Conservation (phyloP, 2,888 invertebrate species). For the Cephus nigrinus region DNA sequence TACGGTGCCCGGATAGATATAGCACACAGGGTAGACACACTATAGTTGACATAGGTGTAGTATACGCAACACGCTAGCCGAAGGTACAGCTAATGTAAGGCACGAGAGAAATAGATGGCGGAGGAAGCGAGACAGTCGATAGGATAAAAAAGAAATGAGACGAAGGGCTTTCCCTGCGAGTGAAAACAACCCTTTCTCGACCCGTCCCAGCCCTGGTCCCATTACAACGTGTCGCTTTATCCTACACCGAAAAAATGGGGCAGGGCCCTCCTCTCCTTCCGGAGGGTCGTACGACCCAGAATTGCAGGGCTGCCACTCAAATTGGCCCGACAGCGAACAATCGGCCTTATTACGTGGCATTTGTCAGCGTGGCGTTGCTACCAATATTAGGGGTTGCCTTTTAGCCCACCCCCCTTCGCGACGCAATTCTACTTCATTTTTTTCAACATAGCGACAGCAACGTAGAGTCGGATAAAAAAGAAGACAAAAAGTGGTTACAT, state of each 20-base stretch:
- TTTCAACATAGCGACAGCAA: neutral
- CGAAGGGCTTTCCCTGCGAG: slow-evolving; percentile 10
- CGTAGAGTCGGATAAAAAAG: neutral
- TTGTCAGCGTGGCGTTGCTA: slow-evolving; percentile 51
- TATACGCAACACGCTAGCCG: neutral
- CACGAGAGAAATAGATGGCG: neutral
- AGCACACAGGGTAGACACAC: neutral
- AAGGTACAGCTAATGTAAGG: neutral
- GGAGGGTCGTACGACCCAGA: slow-evolving; percentile 45
- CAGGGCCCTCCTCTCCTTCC: slow-evolving; percentile 46
- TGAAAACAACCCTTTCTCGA: slow-evolving; percentile 43
- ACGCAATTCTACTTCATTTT: neutral
- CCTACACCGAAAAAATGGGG: slow-evolving; percentile 31
- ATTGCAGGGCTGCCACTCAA: slow-evolving; percentile 64
- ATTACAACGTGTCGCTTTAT: slow-evolving; percentile 39
- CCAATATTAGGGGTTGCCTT: neutral
- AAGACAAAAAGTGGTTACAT: neutral
- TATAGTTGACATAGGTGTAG: neutral
- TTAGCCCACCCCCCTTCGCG: neutral
- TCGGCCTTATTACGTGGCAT: slow-evolving; percentile 63
- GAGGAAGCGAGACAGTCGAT: slow-evolving; percentile 4
- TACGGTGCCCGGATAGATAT: slow-evolving; percentile 41
- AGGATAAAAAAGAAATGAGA: slow-evolving; percentile 27
- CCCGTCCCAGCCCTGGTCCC: slow-evolving; percentile 19
- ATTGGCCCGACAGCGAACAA: slow-evolving; percentile 65